phyloP scores from a whole-genome alignment of 2,888 invertebrate genomes.

The Euclidia mi region DNA sequence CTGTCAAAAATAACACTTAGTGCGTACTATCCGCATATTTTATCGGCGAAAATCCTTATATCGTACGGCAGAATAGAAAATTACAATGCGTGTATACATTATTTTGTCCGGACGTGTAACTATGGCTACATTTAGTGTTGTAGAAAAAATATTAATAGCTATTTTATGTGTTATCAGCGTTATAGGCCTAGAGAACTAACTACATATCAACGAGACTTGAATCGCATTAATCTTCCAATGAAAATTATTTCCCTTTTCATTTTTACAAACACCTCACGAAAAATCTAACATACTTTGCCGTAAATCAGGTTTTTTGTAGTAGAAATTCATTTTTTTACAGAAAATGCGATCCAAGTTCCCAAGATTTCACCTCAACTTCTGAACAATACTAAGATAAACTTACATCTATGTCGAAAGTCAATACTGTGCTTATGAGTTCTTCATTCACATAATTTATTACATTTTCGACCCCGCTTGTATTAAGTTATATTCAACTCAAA shows the following conservation, averaged over 20 bases:
- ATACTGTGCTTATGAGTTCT: constrained; percentile 31
- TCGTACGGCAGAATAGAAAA: constrained; percentile 24
- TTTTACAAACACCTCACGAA: no score
- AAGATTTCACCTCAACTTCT: background rate
- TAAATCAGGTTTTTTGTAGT: no score
- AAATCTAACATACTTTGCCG: no score
- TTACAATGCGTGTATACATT: constrained; percentile 22
- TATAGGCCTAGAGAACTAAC: constrained; percentile 38
- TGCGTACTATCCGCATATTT: constrained; percentile 23
- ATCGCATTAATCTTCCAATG: constrained; percentile 21
- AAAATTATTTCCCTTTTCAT: no score
- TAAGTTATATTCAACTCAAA: no score
- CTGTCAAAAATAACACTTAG: constrained; percentile 45
- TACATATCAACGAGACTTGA: constrained; percentile 7
- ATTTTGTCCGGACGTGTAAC: constrained; percentile 41
- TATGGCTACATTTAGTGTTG: constrained; percentile 42
- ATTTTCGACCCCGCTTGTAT: no score
- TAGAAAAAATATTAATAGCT: constrained; percentile 46
- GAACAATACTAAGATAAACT: constrained; percentile 26
- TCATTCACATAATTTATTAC: no score
- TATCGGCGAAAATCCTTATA: constrained; percentile 16
- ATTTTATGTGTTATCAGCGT: constrained; percentile 35
- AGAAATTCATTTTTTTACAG: no score
- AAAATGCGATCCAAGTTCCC: constrained; percentile 6
- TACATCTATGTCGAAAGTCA: constrained; percentile 18